Base-by-base conservation (phyloP, 2,113 vertebrate species). In the Oriolus oriolus region DNA sequence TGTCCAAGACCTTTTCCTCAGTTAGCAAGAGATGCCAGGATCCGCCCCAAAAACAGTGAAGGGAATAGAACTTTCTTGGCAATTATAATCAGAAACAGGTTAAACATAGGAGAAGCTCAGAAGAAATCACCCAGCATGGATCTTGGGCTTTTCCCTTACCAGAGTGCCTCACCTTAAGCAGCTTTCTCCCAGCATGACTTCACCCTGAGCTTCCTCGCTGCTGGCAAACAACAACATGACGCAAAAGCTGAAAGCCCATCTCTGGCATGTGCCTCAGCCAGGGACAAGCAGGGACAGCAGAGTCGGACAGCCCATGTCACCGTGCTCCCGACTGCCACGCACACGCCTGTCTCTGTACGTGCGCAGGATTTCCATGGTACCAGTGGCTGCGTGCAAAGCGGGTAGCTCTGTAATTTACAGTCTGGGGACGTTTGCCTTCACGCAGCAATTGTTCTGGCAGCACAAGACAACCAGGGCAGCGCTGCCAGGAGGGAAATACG, bases 301-400 rank as follows among this genome's bases (percentile, higher is more conserved):
- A 7, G 52, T 11, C 0, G 0, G 50, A 27, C 47, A 52, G 60
- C 24, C n/a, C 1, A 0, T 7, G 11, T 77, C 11, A 4, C 69
- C 53, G 3, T 1, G 5, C 41, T 76, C 26, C 63, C 0, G 0
- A 14, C 23, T 5, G 2, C 59, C 52, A 21, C 0, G 0, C 53
- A 28, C 49, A 7, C 0, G 1, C 16, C 17, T 7, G 2, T 11
- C 31, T 20, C n/a, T 42, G 65, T 60, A 33, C 1, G 8, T 17
- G 61, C 52, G 45, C 2, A 16, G 77, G 91, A 35, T 45, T 63
- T 10, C 65, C 68, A 18, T 39, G 5, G 53, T 85, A 49, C 71
- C 9, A 0, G 47, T 42, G 10, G 2, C 24, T 20, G 10, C 17
- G 30, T 33, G 73, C 89, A 31, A 77, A 70, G 74, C 70, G 81